Evolutionary conservation across 2,113 vertebrate genomes (phyloP).

Genomic region (Pungitius pungitius): DNA sequence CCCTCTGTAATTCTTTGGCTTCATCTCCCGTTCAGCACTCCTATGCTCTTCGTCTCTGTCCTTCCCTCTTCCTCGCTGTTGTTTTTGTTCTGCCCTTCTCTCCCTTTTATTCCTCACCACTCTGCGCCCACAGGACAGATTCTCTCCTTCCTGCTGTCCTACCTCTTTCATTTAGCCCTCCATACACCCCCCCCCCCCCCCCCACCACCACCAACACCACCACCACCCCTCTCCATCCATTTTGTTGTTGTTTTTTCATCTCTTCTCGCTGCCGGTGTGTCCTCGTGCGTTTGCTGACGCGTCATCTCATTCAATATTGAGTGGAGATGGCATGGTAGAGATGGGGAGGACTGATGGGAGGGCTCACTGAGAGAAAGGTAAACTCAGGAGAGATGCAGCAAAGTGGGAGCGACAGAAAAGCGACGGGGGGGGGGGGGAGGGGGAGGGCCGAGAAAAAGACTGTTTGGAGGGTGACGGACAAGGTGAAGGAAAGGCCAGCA

Average conservation of each 20-base stretch:
- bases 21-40: slow-evolving; percentile 47
- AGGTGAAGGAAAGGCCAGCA: slow-evolving; percentile 51
- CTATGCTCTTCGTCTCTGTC: slow-evolving; percentile 38
- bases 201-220: too few relatives aligned
- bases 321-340: slow-evolving; percentile 60
- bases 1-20: slow-evolving; percentile 44
- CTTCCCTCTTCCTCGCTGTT: slow-evolving; percentile 31
- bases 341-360: slow-evolving; percentile 69
- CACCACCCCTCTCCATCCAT: slow-evolving; percentile 7
- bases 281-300: slow-evolving; percentile 67
- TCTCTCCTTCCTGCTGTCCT: slow-evolving; percentile 14
- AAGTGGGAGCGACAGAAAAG: not conserved
- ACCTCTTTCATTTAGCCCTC: slow-evolving; percentile 35
- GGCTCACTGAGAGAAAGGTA: slow-evolving; percentile 41
- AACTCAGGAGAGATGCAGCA: slow-evolving; percentile 26
- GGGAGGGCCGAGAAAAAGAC: slow-evolving; percentile 17
- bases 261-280: slow-evolving; percentile 31
- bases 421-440: not conserved
- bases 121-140: slow-evolving; percentile 67
- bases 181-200: slow-evolving; percentile 26
- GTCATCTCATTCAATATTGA: slow-evolving; percentile 64
- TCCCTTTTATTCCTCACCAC: slow-evolving; percentile 46
- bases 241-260: slow-evolving; percentile 7
- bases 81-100: slow-evolving; percentile 19
- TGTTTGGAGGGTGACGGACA: slow-evolving; percentile 26